Evolutionary conservation across 2,113 vertebrate species (phyloP).

Genomic region (Cygnus atratus): DNA sequence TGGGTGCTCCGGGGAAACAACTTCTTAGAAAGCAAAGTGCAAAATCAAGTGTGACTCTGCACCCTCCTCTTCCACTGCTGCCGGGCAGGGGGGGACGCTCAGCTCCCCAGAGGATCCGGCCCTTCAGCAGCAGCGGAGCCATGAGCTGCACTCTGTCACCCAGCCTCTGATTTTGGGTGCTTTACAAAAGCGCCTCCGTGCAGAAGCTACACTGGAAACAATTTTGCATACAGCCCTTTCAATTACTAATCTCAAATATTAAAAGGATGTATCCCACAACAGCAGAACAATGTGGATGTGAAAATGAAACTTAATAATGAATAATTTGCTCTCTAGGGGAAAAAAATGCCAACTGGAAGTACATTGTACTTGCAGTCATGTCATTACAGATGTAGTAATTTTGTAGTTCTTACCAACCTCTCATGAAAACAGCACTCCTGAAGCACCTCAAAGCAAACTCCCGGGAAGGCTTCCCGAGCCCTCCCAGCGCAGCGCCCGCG

Average conservation of each 20-base stretch:
- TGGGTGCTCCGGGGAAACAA: neutral
- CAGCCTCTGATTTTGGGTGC: neutral
- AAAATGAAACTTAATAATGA: constrained; percentile 18
- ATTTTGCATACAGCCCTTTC: neutral
- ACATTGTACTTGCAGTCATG: neutral
- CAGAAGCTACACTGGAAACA: neutral
- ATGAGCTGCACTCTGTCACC: fast-evolving
- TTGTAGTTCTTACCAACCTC: neutral
- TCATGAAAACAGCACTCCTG: neutral
- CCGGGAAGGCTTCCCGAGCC: neutral
- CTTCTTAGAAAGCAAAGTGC: neutral
- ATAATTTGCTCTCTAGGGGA: constrained; percentile 22
- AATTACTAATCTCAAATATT: neutral
- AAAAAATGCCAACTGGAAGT: neutral
- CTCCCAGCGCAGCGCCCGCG: neutral
- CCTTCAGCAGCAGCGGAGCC: neutral
- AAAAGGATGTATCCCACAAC: neutral
- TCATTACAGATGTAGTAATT: neutral
- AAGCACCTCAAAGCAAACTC: neutral
- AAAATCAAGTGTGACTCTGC: too few relatives aligned
- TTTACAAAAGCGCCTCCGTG: fast-evolving
- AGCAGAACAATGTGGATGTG: neutral
- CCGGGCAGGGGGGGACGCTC: neutral
- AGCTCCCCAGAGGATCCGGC: neutral
- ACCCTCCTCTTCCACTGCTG: neutral